Evolutionary conservation across 2,888 invertebrate genomes (phyloP), one percentile per base, ranked within the genome.

Genomic region (Ceramica pisi): DNA sequence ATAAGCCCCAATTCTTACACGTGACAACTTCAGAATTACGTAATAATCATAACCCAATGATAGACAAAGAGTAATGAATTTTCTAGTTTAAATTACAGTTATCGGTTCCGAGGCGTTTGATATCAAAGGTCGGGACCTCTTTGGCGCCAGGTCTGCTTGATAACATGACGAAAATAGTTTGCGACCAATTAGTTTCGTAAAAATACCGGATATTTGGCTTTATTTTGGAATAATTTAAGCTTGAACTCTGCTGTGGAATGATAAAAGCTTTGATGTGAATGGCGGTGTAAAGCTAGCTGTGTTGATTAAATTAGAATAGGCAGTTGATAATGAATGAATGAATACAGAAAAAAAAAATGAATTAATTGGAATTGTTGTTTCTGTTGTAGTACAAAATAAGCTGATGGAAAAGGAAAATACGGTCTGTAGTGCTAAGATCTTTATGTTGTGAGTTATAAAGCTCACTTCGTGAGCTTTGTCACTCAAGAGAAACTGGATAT

Each of bases 91-190:
- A 72, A 78, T 81, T 83, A 72, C 21, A 81, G 71, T 84, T 86
- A 86, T 89, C 87, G 79, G 79, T 78, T 80, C 78, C 76, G 82
- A 85, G 88, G 84, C 86, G 82, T 88, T 87, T 76, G 85, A 83
- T 84, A 82, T 67, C 50, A 62, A 53, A 66, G 91, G 90, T 89
- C 88, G 62, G 48, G 86, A 89, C 91, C 91, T 83, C 65, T 71
- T 68, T 89, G 91, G 91, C 91, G 91, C 91, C 91, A 90, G 73
- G 82, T 67, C 73, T 82, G 85, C 78, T 84, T 81, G 87, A 87
- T 85, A 85, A 75, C 68, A 64, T 35, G 59, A 82, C 85, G 63
- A 84, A 80, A 82, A 82, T 85, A 85, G 80, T 82, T 69, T 67
- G 75, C 69, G 46, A 81, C 83, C 86, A 85, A 86, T 86, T 86